Base-by-base conservation (phyloP, 2,888 invertebrate species). In the Tanypteryx hageni region DNA sequence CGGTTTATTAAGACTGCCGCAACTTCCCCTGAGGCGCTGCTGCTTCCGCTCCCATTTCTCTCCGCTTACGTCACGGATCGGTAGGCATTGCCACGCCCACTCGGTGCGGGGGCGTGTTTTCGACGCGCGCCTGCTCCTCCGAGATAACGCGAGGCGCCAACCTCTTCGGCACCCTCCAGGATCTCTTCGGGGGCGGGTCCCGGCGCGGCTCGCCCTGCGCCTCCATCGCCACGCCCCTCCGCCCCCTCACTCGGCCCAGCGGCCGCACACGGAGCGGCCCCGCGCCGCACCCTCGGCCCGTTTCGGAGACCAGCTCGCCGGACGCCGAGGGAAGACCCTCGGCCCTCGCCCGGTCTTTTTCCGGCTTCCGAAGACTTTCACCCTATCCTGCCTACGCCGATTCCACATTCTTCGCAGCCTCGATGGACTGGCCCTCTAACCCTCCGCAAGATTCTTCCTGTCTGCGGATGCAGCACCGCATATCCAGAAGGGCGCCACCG, bases 201-300 rank as follows among this genome's bases (percentile, higher is more conserved):
- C 86, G 61, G 57, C 85, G 85, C 85, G 85, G 61, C 86, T 61
- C 59, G 18, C 83, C 83, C 83, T 83, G 83, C 86, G 56, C 86
- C 86, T 31, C 27, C 22, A 44, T 83, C 59, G 86, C 86, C 86
- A 86, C 86, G 59, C 61, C 85, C 83, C 83, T 83, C 83, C 83
- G 83, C 83, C 83, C 85, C 85, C 61, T 61, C 86, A 85, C 58
- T 85, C 85, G 85, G 86, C 61, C 57, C 58, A 61, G 61, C 58
- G 61, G 61, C 86, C 86, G 86, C 61, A 61, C 22, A 56, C 86
- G 61, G 86, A 57, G 86, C 86, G 31, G 86, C 86, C 59, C 86
- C 86, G 59, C 14, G 27, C 61, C 86, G 86, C 86, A 27, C 27
- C 86, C 61, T 86, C 86, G 59, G 58, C 86, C 22, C 27, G 76